Percentiles rank a stretch among this genome's conserved stretches.
These are phyloP conservation scores for Craseonycteris thonglongyai DNA, from an alignment of 2,113 vertebrate genomes.

Conservation along the genomic window DNA sequence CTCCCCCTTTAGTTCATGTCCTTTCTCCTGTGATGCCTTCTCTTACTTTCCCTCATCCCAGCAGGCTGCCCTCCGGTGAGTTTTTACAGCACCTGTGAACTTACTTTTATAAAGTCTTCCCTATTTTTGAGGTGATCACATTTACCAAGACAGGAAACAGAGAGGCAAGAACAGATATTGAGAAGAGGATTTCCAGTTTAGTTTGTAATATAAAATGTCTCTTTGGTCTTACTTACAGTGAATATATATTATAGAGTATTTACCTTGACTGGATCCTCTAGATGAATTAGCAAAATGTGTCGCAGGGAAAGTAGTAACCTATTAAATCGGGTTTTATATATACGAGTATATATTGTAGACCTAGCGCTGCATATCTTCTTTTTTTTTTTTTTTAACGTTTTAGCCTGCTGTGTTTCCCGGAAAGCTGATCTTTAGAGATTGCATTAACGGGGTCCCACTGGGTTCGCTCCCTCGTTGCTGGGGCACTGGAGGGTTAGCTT, in stretches of 20 bases:
- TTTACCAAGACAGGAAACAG: neutral
- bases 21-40: neutral
- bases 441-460: neutral
- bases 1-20: fast-evolving
- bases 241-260: neutral
- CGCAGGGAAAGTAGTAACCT: neutral
- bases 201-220: neutral
- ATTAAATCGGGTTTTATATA: neutral
- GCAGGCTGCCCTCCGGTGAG: neutral
- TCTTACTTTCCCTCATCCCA: neutral
- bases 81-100: neutral
- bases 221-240: neutral
- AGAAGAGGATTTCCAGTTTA: neutral
- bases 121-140: neutral
- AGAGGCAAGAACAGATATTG: neutral
- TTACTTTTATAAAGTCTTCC: neutral
- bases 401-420: neutral
- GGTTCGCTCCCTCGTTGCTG: neutral
- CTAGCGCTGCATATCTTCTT: neutral
- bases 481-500: neutral
- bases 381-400: neutral
- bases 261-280: neutral
- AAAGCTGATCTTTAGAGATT: neutral
- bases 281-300: neutral
- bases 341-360: neutral